Percentiles rank a stretch among this genome's conserved stretches.
Conservation (phyloP, 2,888 invertebrate species). For the Punctoribates punctum region DNA sequence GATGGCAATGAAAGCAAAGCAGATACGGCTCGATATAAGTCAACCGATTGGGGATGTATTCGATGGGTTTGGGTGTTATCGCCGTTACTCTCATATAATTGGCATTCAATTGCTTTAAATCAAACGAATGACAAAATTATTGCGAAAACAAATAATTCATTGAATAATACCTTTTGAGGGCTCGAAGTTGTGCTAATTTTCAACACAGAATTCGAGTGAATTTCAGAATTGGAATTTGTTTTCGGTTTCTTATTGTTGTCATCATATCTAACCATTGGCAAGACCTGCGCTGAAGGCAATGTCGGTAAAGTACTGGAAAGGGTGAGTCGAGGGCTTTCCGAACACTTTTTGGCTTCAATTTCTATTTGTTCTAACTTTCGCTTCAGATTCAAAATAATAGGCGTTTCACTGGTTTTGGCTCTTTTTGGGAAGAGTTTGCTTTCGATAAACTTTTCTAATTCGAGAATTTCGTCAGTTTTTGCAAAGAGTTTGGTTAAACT, state of each 20-base stretch:
- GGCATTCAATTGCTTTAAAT: no score
- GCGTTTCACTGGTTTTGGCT: not conserved
- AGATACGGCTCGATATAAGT: slow-evolving; percentile 1
- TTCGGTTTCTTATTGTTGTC: no score
- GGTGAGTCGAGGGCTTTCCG: not conserved
- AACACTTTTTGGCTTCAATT: not conserved
- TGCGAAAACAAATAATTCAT: no score
- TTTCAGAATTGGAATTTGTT: no score
- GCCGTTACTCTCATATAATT: not conserved
- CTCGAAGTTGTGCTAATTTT: no score
- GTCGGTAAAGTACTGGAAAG: not conserved
- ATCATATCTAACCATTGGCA: no score
- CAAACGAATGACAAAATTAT: no score
- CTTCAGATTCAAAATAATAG: not conserved
- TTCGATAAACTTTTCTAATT: slow-evolving; percentile 11
- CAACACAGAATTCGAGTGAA: no score
- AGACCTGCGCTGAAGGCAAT: no score
- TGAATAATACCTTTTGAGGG: no score
- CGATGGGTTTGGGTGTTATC: not conserved
- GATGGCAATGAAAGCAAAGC: not conserved
- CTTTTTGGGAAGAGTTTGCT: not conserved
- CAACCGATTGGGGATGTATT: not conserved
- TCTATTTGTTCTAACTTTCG: slow-evolving; percentile 20
- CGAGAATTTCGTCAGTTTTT: not conserved
- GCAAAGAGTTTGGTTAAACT: not conserved